Conservation (phyloP, 2,888 invertebrate species). For the Heliconius ethilla region DNA sequence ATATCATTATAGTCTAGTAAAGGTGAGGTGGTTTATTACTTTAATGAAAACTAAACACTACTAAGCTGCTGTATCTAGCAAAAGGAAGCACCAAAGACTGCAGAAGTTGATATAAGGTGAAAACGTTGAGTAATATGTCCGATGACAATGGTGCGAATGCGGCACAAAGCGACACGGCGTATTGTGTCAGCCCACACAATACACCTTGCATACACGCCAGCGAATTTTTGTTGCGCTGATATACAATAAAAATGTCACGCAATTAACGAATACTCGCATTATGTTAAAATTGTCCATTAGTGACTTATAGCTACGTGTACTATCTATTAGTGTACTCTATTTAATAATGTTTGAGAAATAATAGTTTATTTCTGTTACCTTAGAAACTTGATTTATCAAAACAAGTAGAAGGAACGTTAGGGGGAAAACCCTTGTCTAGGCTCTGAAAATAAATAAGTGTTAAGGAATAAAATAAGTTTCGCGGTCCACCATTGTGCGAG, state of each 20-base stretch:
- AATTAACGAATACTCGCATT: constrained; percentile 48
- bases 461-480: constrained; percentile 76
- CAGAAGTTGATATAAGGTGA: constrained; percentile 73
- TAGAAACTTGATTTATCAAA: constrained; percentile 40
- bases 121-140: constrained; percentile 79
- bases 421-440: constrained; percentile 51
- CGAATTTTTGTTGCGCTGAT: constrained; percentile 54
- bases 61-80: constrained; percentile 54
- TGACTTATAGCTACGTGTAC: neutral
- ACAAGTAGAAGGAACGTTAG: constrained; percentile 59
- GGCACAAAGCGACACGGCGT: constrained; percentile 75
- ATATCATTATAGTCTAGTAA: neutral
- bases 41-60: neutral
- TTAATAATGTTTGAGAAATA: constrained; percentile 6
- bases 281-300: neutral
- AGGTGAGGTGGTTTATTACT: neutral
- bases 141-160: constrained; percentile 76
- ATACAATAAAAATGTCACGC: constrained; percentile 59
- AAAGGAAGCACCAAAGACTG: constrained; percentile 70
- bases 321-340: neutral
- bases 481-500: constrained; percentile 72
- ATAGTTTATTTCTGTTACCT: neutral
- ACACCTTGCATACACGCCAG: constrained; percentile 74
- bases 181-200: constrained; percentile 78
- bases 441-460: constrained; percentile 73